A percentile compares a stretch with the other conserved stretches of the same genome.
Evolutionary conservation across 2,888 invertebrate species (phyloP).

Genomic region (Nomada flava): DNA sequence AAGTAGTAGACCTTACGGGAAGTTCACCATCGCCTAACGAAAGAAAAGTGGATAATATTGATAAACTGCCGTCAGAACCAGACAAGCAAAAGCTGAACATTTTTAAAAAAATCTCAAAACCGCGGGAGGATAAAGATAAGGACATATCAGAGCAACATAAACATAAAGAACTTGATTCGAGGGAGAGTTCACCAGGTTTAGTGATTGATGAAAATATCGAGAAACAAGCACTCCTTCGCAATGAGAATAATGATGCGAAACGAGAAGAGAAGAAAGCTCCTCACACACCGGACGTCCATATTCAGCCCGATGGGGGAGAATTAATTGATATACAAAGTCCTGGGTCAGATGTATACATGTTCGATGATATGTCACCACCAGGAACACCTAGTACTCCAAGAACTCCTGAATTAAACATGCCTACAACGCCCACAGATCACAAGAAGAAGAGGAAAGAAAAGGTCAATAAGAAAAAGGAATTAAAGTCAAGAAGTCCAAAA

Average conservation of each 20-base stretch:
- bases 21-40: constrained; percentile 78
- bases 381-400: constrained; percentile 86
- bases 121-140: constrained; percentile 87
- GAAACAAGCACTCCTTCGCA: constrained; percentile 59
- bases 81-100: constrained; percentile 94
- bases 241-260: constrained; percentile 66
- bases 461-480: constrained; percentile 85
- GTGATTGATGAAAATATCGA: constrained; percentile 84
- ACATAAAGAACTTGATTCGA: constrained; percentile 81
- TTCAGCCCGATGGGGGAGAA: constrained; percentile 68
- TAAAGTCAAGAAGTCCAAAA: constrained; percentile 81
- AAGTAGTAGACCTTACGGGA: constrained; percentile 64
- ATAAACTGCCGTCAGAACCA: constrained; percentile 91
- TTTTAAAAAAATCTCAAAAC: constrained; percentile 92
- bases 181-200: constrained; percentile 83
- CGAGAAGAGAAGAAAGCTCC: constrained; percentile 80
- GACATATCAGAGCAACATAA: constrained; percentile 83
- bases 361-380: constrained; percentile 85
- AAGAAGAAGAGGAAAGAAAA: constrained; percentile 87
- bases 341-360: constrained; percentile 82
- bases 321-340: constrained; percentile 79
- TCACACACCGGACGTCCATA: constrained; percentile 79
- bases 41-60: constrained; percentile 85
- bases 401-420: constrained; percentile 86
- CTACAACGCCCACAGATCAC: constrained; percentile 85